phyloP scores from a whole-genome alignment of 2,888 invertebrate genomes.

The Conops quadrifasciatus region DNA sequence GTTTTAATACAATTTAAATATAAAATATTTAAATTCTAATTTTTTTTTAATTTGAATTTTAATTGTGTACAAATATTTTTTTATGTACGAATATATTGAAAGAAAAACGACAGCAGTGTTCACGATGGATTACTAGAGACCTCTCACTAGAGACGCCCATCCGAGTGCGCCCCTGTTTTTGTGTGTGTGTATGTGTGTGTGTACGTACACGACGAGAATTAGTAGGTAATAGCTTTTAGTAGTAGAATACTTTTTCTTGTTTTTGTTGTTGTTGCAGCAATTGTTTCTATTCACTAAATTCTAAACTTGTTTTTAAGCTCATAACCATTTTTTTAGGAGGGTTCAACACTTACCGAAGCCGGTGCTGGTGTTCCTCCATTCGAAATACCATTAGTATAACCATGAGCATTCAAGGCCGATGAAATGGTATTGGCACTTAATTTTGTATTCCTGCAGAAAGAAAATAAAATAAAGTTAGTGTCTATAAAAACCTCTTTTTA shows the following conservation, averaged over 20 bases:
- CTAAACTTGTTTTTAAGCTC: background rate
- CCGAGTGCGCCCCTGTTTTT: background rate
- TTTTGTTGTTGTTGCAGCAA: background rate
- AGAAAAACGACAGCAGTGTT: no score
- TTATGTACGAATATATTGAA: no score
- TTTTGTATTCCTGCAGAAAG: constrained; percentile 71
- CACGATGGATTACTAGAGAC: background rate
- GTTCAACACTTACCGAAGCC: constrained; percentile 57
- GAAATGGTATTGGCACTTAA: constrained; percentile 79
- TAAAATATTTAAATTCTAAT: no score
- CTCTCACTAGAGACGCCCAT: no score
- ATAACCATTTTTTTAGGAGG: background rate
- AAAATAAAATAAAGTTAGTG: constrained; percentile 21
- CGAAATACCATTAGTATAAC: constrained; percentile 59
- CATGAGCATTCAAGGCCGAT: constrained; percentile 72
- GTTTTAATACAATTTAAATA: no score
- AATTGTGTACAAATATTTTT: no score
- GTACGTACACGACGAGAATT: background rate
- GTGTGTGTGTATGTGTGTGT: constrained; percentile 1
- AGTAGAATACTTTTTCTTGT: constrained; percentile 17
- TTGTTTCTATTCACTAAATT: no score
- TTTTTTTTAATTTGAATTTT: no score
- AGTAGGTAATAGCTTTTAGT: background rate
- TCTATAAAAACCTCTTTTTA: no score
- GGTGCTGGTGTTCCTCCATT: constrained; percentile 58